phyloP scores from a whole-genome alignment of 2,797 vertebrate genomes.

The Bufotes viridis region DNA sequence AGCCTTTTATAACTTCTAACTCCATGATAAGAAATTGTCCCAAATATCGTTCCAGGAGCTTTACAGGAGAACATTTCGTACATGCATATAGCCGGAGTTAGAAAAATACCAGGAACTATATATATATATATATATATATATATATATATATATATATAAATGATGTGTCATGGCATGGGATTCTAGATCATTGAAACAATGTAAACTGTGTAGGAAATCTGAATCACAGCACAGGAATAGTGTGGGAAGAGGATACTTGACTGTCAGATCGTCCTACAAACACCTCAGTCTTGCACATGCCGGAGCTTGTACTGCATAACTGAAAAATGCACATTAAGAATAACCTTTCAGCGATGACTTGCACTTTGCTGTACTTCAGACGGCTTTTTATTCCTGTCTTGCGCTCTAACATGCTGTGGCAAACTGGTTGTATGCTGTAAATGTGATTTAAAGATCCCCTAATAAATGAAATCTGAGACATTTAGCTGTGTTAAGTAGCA shows the following conservation, averaged over 20 bases:
- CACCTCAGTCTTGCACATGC: constrained; percentile 3
- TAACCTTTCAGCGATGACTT: constrained; percentile 33
- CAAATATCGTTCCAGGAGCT: neutral
- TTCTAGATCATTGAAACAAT: neutral
- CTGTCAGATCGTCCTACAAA: neutral
- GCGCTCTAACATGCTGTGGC: constrained; percentile 19
- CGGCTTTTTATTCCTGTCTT: neutral
- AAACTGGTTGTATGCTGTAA: neutral
- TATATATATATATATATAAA: neutral
- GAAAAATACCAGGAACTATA: neutral
- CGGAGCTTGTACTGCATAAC: constrained; percentile 16
- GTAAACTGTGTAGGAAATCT: neutral
- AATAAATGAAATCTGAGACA: neutral
- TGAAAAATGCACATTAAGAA: constrained; percentile 34
- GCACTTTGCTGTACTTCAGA: neutral
- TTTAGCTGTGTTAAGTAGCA: neutral
- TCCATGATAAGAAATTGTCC: too few relatives aligned
- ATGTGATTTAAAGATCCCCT: neutral
- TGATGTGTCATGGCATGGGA: neutral
- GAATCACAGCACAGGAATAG: neutral
- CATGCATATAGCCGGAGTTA: neutral
- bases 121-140: neutral
- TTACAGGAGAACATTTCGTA: neutral
- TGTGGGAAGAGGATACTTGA: neutral
- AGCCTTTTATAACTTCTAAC: too few relatives aligned